Percentiles rank a stretch among this genome's conserved stretches.
Conservation (phyloP, 2,797 vertebrate species). For the Loris lydekkerianus region DNA sequence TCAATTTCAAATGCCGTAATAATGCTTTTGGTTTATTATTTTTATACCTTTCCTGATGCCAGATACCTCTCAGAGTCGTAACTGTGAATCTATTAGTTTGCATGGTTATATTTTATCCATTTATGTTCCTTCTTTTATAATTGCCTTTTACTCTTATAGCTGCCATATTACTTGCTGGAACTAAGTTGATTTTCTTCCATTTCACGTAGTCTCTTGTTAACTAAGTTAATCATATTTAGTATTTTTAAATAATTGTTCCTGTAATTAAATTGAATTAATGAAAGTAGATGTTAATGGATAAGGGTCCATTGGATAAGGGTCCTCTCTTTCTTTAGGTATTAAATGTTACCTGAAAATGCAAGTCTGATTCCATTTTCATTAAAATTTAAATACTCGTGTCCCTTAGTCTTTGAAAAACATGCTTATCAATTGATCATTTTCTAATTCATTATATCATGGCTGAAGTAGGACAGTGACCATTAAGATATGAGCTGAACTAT, state of each 20-base stretch:
- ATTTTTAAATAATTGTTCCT: conserved; percentile 63
- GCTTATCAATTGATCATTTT: conserved; percentile 13
- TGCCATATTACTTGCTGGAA: conserved; percentile 37
- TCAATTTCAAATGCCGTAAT: not conserved
- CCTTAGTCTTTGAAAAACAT: conserved; percentile 49
- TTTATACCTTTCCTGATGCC: conserved; percentile 54
- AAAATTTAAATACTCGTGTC: not conserved
- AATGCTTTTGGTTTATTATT: conserved; percentile 39
- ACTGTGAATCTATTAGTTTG: not conserved
- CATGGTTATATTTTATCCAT: conserved; percentile 45
- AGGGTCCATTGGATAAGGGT: conserved; percentile 15
- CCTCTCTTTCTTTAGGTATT: conserved; percentile 18
- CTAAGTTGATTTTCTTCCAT: conserved; percentile 37
- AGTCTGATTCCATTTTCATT: conserved; percentile 60
- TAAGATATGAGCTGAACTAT: conserved; percentile 31
- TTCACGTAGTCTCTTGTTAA: conserved; percentile 42
- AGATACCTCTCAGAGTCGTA: not conserved
- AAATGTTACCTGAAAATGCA: conserved; percentile 54
- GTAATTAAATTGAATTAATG: conserved; percentile 54
- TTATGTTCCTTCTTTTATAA: conserved; percentile 28
- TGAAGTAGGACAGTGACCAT: conserved; percentile 38
- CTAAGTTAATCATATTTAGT: conserved; percentile 43
- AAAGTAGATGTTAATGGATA: conserved; percentile 29
- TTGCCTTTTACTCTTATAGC: conserved; percentile 15
- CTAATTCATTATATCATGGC: conserved; percentile 19